phyloP scores from a whole-genome alignment of 2,888 invertebrate species.

The Amphipoea lucens region DNA sequence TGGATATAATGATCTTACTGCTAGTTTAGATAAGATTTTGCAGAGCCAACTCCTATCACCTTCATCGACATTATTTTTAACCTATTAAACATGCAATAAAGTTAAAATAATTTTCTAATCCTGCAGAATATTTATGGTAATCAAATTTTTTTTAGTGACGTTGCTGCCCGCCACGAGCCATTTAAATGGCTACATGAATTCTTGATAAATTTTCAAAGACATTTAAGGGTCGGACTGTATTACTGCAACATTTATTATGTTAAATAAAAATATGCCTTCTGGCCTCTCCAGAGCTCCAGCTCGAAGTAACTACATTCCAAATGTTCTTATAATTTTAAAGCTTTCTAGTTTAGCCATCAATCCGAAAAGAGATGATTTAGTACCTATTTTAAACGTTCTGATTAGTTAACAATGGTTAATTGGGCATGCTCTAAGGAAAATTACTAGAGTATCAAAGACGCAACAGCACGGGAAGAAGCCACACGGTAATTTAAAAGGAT shows the following conservation, averaged over 20 bases:
- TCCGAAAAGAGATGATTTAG: neutral
- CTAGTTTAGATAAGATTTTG: slow-evolving; percentile 9
- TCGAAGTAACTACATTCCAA: neutral
- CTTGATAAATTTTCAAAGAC: neutral
- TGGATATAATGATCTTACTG: slow-evolving; percentile 10
- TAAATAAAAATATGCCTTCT: neutral
- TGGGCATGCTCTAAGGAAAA: slow-evolving; percentile 27
- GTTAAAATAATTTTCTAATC: too few relatives aligned
- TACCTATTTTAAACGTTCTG: neutral
- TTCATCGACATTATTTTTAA: neutral
- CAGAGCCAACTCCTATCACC: neutral
- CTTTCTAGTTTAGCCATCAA: neutral
- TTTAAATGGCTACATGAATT: neutral
- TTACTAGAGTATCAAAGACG: neutral
- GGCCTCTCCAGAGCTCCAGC: neutral
- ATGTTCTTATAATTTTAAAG: neutral
- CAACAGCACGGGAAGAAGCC: slow-evolving; percentile 7
- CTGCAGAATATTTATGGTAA: neutral
- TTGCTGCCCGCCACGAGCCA: neutral
- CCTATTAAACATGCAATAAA: slow-evolving; percentile 8
- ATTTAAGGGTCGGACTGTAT: neutral
- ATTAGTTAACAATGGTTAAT: slow-evolving; percentile 8
- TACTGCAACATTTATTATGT: neutral
- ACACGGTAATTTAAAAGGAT: neutral
- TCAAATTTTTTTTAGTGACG: too few relatives aligned